Evolutionary conservation across 2,888 invertebrate species (phyloP).

Genomic region (Cephus pulcher): DNA sequence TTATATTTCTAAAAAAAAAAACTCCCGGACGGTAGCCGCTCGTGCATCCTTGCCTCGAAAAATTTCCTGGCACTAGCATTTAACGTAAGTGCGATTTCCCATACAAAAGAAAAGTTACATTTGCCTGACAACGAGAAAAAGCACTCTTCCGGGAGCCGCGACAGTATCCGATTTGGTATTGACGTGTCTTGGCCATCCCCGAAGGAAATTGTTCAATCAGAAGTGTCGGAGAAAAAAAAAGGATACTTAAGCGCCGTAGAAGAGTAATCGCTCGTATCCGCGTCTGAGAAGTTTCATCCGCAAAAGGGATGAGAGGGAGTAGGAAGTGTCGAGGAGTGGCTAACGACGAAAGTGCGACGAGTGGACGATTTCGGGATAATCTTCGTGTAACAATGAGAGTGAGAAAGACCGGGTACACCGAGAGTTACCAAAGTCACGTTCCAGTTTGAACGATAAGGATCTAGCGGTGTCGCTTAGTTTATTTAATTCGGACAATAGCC

Average conservation of each 20-base stretch:
- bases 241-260: background rate
- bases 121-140: background rate
- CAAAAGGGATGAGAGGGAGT: slow-evolving; percentile 7
- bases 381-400: background rate
- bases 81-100: slow-evolving; percentile 28
- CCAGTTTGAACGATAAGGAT: background rate
- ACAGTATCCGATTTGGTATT: background rate
- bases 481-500: slow-evolving; percentile 27
- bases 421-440: background rate
- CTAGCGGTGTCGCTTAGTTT: slow-evolving; percentile 1
- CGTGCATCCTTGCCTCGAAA: background rate
- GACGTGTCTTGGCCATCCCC: background rate
- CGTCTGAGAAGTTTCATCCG: background rate
- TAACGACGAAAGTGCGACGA: background rate
- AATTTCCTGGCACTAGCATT: slow-evolving; percentile 4
- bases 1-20: background rate
- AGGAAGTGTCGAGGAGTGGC: background rate
- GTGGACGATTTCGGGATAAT: background rate
- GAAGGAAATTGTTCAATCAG: background rate
- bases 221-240: background rate
- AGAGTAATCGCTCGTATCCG: background rate
- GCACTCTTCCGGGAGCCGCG: background rate
- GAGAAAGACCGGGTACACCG: background rate
- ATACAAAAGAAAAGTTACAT: slow-evolving; percentile 19
- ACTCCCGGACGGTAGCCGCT: background rate